Percentiles rank a stretch among this genome's conserved stretches.
phyloP scores from a whole-genome alignment of 1,140 invertebrate species.

The Lysiphlebus fabarum region DNA sequence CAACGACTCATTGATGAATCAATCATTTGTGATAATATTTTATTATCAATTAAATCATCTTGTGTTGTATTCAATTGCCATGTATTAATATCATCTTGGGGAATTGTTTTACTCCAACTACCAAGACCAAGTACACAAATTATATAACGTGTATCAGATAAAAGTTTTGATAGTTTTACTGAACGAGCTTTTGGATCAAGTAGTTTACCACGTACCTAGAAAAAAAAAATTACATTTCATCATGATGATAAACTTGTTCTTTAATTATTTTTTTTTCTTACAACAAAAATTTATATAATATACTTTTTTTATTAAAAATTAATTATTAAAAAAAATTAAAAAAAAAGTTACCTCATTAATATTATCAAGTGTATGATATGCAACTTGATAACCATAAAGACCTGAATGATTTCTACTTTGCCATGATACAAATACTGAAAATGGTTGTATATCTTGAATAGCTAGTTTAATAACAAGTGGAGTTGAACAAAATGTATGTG shows the following conservation, averaged over 20 bases:
- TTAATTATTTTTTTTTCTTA: neutral
- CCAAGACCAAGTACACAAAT: slow-evolving; percentile 85
- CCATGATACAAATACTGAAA: slow-evolving; percentile 84
- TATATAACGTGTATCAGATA: slow-evolving; percentile 75
- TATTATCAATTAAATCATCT: slow-evolving; percentile 55
- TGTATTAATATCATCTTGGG: slow-evolving; percentile 41
- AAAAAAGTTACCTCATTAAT: slow-evolving; percentile 58
- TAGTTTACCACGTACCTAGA: slow-evolving; percentile 69
- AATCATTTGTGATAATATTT: slow-evolving; percentile 63
- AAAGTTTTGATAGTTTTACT: slow-evolving; percentile 69
- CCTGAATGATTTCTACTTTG: slow-evolving; percentile 83
- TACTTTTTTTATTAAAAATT: neutral
- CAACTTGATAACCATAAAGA: slow-evolving; percentile 80
- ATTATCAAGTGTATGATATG: slow-evolving; percentile 74
- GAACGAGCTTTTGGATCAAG: slow-evolving; percentile 69
- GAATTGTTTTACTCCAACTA: slow-evolving; percentile 58
- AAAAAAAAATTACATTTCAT: slow-evolving; percentile 25
- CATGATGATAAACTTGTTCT: slow-evolving; percentile 1
- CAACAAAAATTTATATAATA: neutral
- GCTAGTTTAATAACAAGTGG: slow-evolving; percentile 77
- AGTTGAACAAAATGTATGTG: slow-evolving; percentile 76
- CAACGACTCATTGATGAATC: slow-evolving; percentile 73
- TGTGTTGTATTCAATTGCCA: slow-evolving; percentile 54
- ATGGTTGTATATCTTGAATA: slow-evolving; percentile 83
- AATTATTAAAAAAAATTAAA: slow-evolving; percentile 27